Evolutionary conservation across 2,113 vertebrate genomes (phyloP).

Genomic region (Rhinichthys klamathensis): DNA sequence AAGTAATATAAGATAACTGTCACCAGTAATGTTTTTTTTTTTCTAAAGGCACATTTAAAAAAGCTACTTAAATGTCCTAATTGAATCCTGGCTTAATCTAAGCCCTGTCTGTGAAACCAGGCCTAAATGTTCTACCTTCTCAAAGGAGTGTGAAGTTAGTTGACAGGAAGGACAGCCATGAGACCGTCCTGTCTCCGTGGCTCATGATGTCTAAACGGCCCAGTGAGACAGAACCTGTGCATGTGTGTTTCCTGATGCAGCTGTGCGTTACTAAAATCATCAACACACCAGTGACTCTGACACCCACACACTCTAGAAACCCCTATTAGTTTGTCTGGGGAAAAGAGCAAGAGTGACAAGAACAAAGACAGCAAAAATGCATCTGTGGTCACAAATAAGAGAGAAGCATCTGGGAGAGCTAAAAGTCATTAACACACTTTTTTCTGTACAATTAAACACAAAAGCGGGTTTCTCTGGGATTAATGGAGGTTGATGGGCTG

Average conservation of each 20-base stretch:
- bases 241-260: neutral
- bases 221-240: conserved; percentile 24
- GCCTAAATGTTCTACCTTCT: conserved; percentile 5
- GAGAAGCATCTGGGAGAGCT: neutral
- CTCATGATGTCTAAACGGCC: neutral
- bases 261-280: conserved; percentile 6
- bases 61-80: too few relatives aligned
- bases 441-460: neutral
- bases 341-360: neutral
- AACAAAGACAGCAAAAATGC: neutral
- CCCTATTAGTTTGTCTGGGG: conserved; percentile 18
- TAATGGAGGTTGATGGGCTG: neutral
- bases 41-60: too few relatives aligned
- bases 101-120: too few relatives aligned
- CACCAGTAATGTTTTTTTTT: too few relatives aligned
- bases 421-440: neutral
- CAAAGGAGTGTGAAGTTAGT: neutral
- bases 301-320: neutral
- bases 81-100: too few relatives aligned
- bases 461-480: neutral
- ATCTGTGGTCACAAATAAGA: neutral
- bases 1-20: too few relatives aligned
- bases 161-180: neutral
- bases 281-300: conserved; percentile 19
- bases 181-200: neutral